Evolutionary conservation across 2,113 vertebrate genomes (phyloP).

Genomic region (Loxodonta africana): DNA sequence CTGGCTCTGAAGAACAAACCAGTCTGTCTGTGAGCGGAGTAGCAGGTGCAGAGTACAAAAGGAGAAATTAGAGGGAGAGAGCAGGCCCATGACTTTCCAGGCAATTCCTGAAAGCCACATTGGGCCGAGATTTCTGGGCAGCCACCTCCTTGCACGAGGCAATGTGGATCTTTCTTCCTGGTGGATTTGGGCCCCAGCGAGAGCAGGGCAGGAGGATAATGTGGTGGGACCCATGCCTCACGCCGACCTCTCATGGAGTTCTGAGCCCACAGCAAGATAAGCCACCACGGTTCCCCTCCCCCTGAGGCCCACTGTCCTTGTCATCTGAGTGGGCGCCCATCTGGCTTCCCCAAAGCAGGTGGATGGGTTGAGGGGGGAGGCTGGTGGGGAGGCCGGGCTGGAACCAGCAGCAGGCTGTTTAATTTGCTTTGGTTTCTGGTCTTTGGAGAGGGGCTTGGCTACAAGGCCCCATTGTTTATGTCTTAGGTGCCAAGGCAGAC

Average conservation of each 20-base stretch:
- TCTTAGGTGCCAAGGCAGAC: slow-evolving; percentile 83
- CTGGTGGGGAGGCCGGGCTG: slow-evolving; percentile 69
- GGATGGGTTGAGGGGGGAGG: not conserved
- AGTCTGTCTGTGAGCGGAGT: not conserved
- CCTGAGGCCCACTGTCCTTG: not conserved
- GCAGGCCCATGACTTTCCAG: slow-evolving; percentile 7
- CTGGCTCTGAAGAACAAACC: not conserved
- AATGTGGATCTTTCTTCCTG: not conserved
- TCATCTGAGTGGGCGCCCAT: slow-evolving; percentile 1
- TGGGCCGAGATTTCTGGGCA: slow-evolving; percentile 49
- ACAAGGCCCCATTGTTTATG: slow-evolving; percentile 83
- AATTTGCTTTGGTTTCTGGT: slow-evolving; percentile 87
- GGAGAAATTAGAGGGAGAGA: not conserved
- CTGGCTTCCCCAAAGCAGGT: slow-evolving; percentile 76
- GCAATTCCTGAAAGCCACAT: slow-evolving; percentile 54
- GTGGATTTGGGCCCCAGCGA: not conserved
- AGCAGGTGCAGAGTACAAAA: not conserved
- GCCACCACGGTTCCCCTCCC: not conserved
- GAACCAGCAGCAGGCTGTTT: slow-evolving; percentile 79
- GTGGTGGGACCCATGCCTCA: not conserved
- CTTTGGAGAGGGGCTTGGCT: slow-evolving; percentile 82
- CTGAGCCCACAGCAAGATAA: not conserved
- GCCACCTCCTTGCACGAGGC: not conserved
- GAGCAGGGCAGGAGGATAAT: not conserved
- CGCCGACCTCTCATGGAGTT: not conserved